Conservation (phyloP, 2,888 invertebrate genomes). For the Parascotia fuliginaria region DNA sequence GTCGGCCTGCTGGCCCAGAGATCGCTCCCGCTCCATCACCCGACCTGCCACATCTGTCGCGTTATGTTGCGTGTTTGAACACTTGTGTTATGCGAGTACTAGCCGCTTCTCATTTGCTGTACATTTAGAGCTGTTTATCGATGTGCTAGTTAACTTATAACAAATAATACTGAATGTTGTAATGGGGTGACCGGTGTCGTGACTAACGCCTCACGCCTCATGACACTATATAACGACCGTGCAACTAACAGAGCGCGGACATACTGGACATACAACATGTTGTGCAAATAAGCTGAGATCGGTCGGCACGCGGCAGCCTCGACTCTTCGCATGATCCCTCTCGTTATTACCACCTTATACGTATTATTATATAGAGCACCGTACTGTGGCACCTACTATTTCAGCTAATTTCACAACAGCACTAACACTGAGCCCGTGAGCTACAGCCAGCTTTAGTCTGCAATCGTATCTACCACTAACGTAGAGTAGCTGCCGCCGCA, state of each 20-base stretch:
- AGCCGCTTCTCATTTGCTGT: conserved; percentile 63
- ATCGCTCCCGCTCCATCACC: background rate
- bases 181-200: no score
- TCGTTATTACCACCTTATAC: conserved; percentile 40
- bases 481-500: conserved; percentile 53
- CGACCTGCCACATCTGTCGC: conserved; percentile 54
- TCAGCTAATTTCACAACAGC: conserved; percentile 82
- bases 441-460: conserved; percentile 68
- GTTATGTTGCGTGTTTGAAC: conserved; percentile 38
- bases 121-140: conserved; percentile 62
- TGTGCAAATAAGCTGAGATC: conserved; percentile 83
- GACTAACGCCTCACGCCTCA: conserved; percentile 10
- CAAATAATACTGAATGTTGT: no score
- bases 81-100: conserved; percentile 26
- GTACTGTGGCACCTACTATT: conserved; percentile 62
- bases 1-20: no score
- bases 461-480: conserved; percentile 45
- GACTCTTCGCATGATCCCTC: conserved; percentile 61
- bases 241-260: conserved; percentile 40
- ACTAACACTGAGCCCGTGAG: conserved; percentile 55
- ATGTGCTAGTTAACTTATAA: conserved; percentile 56
- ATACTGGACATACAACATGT: conserved; percentile 45
- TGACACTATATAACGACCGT: conserved; percentile 46
- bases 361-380: conserved; percentile 39
- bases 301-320: conserved; percentile 71